These are phyloP conservation scores for Tetraodon nigroviridis DNA, from an alignment of 2,113 vertebrate genomes.

Conservation along the genomic window DNA sequence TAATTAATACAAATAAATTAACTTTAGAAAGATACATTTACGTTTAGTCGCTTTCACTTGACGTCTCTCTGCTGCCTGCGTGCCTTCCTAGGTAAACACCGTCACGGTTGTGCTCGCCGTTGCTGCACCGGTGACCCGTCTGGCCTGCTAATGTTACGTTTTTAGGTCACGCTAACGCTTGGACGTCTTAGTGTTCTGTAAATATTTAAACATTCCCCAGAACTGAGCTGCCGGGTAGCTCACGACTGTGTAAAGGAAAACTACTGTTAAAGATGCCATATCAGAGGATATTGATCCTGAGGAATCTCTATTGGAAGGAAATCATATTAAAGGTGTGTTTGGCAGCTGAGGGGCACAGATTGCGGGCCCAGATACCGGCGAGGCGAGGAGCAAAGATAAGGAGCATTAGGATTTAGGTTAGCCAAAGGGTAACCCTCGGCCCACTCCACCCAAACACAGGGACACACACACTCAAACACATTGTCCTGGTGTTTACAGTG, in stretches of 20 bases:
- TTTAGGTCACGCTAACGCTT: too few species aligned
- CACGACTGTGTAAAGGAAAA: slow-evolving; percentile 21
- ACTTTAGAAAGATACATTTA: too few species aligned
- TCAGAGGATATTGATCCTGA: slow-evolving; percentile 59
- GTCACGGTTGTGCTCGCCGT: too few species aligned
- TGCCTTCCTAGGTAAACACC: too few species aligned
- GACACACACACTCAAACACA: slow-evolving; percentile 38
- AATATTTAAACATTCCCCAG: not conserved
- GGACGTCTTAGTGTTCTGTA: not conserved
- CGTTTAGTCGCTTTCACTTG: too few species aligned
- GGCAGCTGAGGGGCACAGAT: slow-evolving; percentile 63
- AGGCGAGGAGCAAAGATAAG: slow-evolving; percentile 55
- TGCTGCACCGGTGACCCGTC: too few species aligned
- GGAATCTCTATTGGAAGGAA: slow-evolving; percentile 60
- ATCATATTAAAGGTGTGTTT: slow-evolving; percentile 63
- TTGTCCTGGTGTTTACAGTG: slow-evolving; percentile 69
- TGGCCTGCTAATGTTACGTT: too few species aligned
- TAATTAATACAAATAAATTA: too few species aligned
- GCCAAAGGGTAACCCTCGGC: slow-evolving; percentile 65
- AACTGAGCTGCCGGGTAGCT: not conserved
- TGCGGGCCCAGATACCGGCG: slow-evolving; percentile 41
- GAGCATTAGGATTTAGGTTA: slow-evolving; percentile 62
- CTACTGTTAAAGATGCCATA: slow-evolving; percentile 30
- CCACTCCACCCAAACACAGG: slow-evolving; percentile 54
- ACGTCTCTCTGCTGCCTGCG: too few species aligned